Base-by-base conservation (phyloP, 2,113 vertebrate genomes). In the Hippoglossus stenolepis region DNA sequence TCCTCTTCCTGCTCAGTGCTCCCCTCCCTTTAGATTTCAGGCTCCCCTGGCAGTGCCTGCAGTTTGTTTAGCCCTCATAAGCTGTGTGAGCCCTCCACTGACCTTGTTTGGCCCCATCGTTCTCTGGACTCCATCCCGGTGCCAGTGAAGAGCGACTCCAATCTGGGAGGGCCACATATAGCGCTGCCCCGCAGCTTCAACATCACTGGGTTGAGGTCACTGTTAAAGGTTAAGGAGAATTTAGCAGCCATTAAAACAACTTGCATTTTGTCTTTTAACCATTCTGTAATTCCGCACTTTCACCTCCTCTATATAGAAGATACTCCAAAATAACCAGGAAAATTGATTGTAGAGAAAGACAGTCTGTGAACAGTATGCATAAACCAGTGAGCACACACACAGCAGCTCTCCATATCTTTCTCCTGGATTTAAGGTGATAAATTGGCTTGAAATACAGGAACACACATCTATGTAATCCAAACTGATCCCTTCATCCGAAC, bases 31-130 rank as follows among this genome's bases (percentile, higher is more conserved):
- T 21, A 59, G 56, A 70, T 65, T 64, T 59, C 73, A 79, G n/a
- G 31, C 74, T 83, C 28, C 65, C 12, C 24, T 70, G 63, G 73
- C 53, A 64, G 4, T 31, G 61, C 23, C 62, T 56, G 58, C 38
- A 69, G 75, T 86, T 75, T 79, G 83, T 90, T 88, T 85, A 79
- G 60, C 38, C 70, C 53, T 77, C 38, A 53, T 75, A 77, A 81
- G 70, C 65, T 77, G 75, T 70, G 35, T 70, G 49, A 70, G 49
- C 59, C 72, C 71, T 69, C 75, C 11, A 17, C 62, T 76, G 83
- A 89, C 89, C 89, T 90, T 77, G 79, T 74, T 70, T 82, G 75
- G 71, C 77, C 59, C 59, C 4, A 40, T 73, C 59, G 82, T 63
- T 58, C 61, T 80, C 71, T 88, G 75, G 68, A 83, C 64, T 70